phyloP scores from a whole-genome alignment of 2,888 invertebrate species.

The Phyllotreta striolata region DNA sequence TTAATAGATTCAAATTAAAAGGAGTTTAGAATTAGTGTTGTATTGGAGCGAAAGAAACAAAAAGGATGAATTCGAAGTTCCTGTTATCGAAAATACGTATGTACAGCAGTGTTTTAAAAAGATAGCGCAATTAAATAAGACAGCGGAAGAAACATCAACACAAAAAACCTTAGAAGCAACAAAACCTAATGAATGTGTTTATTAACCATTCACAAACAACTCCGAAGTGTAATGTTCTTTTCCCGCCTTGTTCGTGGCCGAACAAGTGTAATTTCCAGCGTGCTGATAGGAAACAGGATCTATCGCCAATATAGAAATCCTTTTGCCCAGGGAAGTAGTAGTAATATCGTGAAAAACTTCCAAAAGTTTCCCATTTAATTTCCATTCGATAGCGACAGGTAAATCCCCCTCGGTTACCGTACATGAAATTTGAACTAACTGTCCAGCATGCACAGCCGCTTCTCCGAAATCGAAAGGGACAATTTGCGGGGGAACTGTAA shows the following conservation, averaged over 20 bases:
- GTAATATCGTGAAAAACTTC: conserved; percentile 52
- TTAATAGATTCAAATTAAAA: conserved; percentile 29
- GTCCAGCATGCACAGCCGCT: conserved; percentile 67
- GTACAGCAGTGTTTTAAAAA: not conserved
- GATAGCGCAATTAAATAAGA: conserved; percentile 6
- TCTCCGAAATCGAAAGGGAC: conserved; percentile 73
- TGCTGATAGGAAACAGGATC: conserved; percentile 72
- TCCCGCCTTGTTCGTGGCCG: conserved; percentile 64
- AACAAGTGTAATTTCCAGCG: conserved; percentile 79
- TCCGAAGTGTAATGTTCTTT: conserved; percentile 48
- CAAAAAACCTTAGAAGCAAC: conserved; percentile 47
- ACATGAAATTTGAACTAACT: conserved; percentile 71
- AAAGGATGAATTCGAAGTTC: conserved; percentile 34
- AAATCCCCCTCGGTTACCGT: conserved; percentile 73
- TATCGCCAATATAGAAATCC: conserved; percentile 70
- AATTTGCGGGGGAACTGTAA: conserved; percentile 71
- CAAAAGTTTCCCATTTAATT: conserved; percentile 63
- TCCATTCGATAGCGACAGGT: conserved; percentile 69
- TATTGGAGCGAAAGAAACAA: conserved; percentile 42
- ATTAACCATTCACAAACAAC: conserved; percentile 76
- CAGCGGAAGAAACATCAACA: not conserved
- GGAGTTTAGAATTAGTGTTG: conserved; percentile 48
- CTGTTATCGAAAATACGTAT: conserved; percentile 49
- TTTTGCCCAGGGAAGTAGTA: conserved; percentile 53
- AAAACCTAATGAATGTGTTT: conserved; percentile 61